Evolutionary conservation across 2,113 vertebrate genomes (phyloP), one percentile per base, ranked within the genome.

Genomic region (Salvelinus fontinalis): DNA sequence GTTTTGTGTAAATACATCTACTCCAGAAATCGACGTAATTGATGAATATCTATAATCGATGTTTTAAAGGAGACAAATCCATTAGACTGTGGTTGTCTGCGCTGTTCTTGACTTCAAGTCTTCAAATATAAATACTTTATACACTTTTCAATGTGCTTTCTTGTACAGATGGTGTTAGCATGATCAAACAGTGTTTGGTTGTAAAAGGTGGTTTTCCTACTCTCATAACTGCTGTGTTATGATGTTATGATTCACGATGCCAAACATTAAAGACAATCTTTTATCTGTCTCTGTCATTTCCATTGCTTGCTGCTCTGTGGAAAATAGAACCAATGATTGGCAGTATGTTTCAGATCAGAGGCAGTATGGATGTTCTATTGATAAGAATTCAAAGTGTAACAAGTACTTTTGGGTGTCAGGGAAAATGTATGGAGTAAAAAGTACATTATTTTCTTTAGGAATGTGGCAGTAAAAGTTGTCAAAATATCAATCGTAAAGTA

Each of bases 151-250:
- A 90, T 94, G 94, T 95, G 95, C 93, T 95, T 96, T 94, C 94
- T 94, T 98, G 96, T 98, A 98, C 95, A 98, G 97, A 97, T 95
- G 95, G 96, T 98, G 95, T 95, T 96, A 95, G 97, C 97, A 98
- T 98, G 97, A 96, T 94, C 95, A 95, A 92, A 95, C 93, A 93
- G 95, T 95, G 94, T 94, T 96, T 96, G 95, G 94, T 96, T 96
- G 95, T 95, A 96, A 91, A 91, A 90, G 90, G 91, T 92, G 91
- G 86, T 92, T 93, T 91, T 92, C 92, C 94, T 92, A 92, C 92
- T 94, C 94, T 93, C 93, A 94, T 92, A 87, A 95, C 94, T 96
- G 94, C 95, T 97, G 95, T 96, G 93, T 95, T 95, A 95, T 96
- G 95, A n/a, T n/a, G n/a, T n/a, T n/a, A n/a, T 97, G 95, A 96